Evolutionary conservation across 2,113 vertebrate species (phyloP), one percentile per base, ranked within the genome.

Genomic region (Pseudorhombus dupliciocellatus): DNA sequence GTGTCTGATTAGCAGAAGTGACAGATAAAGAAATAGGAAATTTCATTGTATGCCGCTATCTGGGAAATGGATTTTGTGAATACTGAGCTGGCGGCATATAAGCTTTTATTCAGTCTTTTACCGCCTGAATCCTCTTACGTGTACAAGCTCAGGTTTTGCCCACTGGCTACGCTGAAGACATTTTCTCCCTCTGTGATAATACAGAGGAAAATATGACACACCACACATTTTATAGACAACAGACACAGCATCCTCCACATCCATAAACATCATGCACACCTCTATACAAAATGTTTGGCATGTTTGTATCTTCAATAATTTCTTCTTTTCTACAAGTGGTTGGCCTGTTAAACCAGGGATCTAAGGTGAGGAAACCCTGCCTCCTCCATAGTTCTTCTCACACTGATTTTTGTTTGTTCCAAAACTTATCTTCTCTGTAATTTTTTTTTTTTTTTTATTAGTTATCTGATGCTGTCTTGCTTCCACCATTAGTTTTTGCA

Each of bases 11-110:
- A 86, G 58, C 52, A 68, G 56, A 84, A 79, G 76, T 81, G 80
- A 74, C 88, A 74, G 85, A 88, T 84, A 87, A 87, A 86, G 78
- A 85, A 90, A 90, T 85, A 80, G 73, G 70, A 77, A 80, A 80
- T 83, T 82, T 87, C 72, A 72, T 77, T 85, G 52, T 66, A 54
- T 2, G n/a, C 57, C 7, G 44, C 80, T 85, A 91, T 88, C 87
- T 79, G 64, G 70, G 57, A 85, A 87, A 87, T 82, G 72, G 77
- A 80, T 85, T 84, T 83, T 44, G 66, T 79, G 83, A 88, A 84
- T 80, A 67, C 68, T 72, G 73, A 80, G 75, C 79, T 83, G 52
- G 58, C 53, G 56, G 68, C 66, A 70, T 84, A 73, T 77, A 77
- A 81, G 83, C 76, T 85, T 66, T 79, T 60, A 79, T 81, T 86